Base-by-base conservation (phyloP, 2,888 invertebrate species). In the Carpatolechia fugitivella region DNA sequence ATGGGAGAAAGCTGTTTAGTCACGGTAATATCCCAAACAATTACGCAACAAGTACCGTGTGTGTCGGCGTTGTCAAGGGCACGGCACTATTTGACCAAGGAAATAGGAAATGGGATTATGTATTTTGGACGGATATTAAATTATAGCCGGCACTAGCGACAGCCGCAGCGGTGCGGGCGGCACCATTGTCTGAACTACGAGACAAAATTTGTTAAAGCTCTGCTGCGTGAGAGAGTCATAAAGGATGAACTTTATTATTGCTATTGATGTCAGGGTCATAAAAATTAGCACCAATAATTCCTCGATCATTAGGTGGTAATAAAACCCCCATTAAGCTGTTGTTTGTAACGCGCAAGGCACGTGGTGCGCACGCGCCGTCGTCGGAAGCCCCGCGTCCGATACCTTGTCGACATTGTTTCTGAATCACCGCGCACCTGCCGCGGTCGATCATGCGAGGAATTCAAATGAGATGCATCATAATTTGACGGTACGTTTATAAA, bases 41-140 rank as follows among this genome's bases (percentile, higher is more conserved):
- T 51, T 51, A 41, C 16, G 59, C 60, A 58, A 57, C 55, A 51
- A 66, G 59, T 60, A 56, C 62, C 63, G 59, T 55, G 40, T 62
- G 61, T 60, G 63, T 62, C 61, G 63, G 65, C 65, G 71, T 67
- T 70, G 72, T 74, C 75, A 78, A 76, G 73, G 69, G 68, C 64
- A 68, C 64, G n/a, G n/a, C n/a, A n/a, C n/a, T n/a, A n/a, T 70
- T 64, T 70, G 60, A 69, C 69, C 64, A 76, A 82, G 84, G 85
- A 85, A 57, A 52, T 46, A 52, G 55, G 54, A 55, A 86, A 83
- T 85, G 70, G 74, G 80, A 82, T 84, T 84, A 85, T 49, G 57
- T 57, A 48, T 79, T 80, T 81, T 63, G 80, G 76, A 76, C 90
- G 90, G 90, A 90, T 89, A 88, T 90, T 89, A 85, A 89, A 89